Evolutionary conservation across 2,888 invertebrate genomes (phyloP), one percentile per base, ranked within the genome.

Genomic region (Caenorhabditis auriculariae): DNA sequence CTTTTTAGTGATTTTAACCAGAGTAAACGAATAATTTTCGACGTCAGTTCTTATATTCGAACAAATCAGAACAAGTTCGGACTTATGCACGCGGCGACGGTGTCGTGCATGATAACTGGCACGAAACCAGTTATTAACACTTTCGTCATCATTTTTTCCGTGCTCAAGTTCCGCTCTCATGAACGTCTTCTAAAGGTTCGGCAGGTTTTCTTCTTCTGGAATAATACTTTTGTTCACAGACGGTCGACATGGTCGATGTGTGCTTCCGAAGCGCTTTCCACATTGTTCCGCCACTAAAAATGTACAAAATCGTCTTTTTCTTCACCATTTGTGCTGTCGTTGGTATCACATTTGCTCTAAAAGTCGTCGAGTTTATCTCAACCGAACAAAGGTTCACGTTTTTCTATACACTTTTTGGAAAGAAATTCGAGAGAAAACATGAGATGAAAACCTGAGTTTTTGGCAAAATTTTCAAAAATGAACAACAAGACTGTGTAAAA

Each of bases 71-170:
- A 47, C 6, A 47, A 66, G 24, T 78, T 78, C 48, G 76, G 77
- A 21, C 50, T 77, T 15, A 67, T 77, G 71, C 77, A 77, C 57
- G 69, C 74, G 5, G 67, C 67, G 12, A 76, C 78, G 4, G 75
- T 78, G 3, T 73, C 77, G 1, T 64, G 72, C 15, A 73, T 77
- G 32, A 72, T 77, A n/a, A 70, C 76, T 0, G 76, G 74, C 2
- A 68, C 73, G 19, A 78, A 78, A 44, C 78, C 78, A 0, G 53
- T 77, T 23, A 73, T 78, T 37, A 73, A 74, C 57, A 63, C 63
- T 1, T 56, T 72, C 44, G 62, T 75, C 38, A 67, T 78, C 28
- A 45, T 64, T 3, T 46, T 77, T 6, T 75, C 76, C 39, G 54
- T 57, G 2, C 27, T 67, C n/a, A 65, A 66, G 29, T 62, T 62